Evolutionary conservation across 2,797 vertebrate genomes (phyloP).

Genomic region (Darevskia mixta): DNA sequence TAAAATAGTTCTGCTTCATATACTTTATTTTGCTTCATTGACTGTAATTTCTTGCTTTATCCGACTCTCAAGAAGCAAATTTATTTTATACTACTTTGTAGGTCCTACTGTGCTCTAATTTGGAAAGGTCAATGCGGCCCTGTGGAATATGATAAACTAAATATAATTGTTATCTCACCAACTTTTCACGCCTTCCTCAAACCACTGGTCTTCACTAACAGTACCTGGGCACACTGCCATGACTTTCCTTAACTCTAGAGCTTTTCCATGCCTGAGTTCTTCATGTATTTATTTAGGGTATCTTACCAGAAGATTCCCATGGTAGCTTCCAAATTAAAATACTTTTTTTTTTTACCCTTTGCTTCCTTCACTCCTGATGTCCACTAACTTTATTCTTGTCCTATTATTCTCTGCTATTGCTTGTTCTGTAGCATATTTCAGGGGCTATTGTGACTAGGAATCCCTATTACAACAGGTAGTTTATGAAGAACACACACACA

Average conservation of each 20-base stretch:
- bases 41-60: conserved; percentile 4
- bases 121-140: neutral
- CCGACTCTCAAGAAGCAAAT: neutral
- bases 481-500: neutral
- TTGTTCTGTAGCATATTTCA: neutral
- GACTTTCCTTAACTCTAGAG: neutral
- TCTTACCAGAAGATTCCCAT: neutral
- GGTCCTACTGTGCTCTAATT: neutral
- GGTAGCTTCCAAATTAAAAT: neutral
- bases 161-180: neutral
- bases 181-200: neutral
- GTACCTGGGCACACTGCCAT: neutral
- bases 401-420: neutral
- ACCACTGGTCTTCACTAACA: neutral
- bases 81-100: neutral
- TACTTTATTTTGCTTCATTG: no score
- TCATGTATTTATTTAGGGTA: neutral
- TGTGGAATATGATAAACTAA: neutral
- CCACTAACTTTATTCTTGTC: neutral
- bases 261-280: neutral
- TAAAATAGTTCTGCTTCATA: conserved; percentile 4
- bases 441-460: neutral
- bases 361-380: neutral
- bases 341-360: neutral
- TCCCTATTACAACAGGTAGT: neutral